A percentile compares a stretch with the other conserved stretches of the same genome.
Conservation (phyloP, 2,888 invertebrate species). For the Drosophila ustulata region DNA sequence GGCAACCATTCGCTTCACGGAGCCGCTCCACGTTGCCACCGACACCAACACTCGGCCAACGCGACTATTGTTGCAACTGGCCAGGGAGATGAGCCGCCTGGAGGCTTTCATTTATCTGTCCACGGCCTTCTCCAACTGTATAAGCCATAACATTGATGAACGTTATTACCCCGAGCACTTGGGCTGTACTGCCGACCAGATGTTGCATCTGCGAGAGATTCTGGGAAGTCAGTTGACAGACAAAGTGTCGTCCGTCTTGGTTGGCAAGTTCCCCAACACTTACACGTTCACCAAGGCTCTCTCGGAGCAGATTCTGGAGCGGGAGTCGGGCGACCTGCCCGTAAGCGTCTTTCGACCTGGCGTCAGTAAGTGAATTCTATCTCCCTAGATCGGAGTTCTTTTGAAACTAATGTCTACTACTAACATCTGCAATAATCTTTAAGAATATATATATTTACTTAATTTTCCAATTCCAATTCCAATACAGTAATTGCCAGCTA, state of each 20-base stretch:
- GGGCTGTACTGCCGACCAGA: slow-evolving; percentile 80
- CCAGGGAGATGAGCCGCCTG: slow-evolving; percentile 86
- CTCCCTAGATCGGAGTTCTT: not conserved
- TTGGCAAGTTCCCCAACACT: slow-evolving; percentile 87
- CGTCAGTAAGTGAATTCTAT: slow-evolving; percentile 86
- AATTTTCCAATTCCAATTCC: too few species aligned
- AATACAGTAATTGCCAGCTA: slow-evolving; percentile 81
- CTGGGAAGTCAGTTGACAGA: slow-evolving; percentile 83
- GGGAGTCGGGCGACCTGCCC: slow-evolving; percentile 87
- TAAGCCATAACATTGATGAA: slow-evolving; percentile 83
- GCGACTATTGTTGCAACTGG: slow-evolving; percentile 88
- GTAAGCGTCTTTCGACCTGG: slow-evolving; percentile 89
- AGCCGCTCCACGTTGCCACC: slow-evolving; percentile 88
- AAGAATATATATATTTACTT: too few species aligned
- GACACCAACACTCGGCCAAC: slow-evolving; percentile 90
- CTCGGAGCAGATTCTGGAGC: slow-evolving; percentile 88
- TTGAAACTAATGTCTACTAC: too few species aligned
- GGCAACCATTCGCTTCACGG: slow-evolving; percentile 93
- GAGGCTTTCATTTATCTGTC: slow-evolving; percentile 88
- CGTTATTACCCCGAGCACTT: slow-evolving; percentile 82
- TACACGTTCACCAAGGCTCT: slow-evolving; percentile 91
- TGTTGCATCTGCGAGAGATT: slow-evolving; percentile 78
- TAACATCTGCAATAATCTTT: too few species aligned
- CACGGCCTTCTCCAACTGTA: slow-evolving; percentile 89
- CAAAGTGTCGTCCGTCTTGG: slow-evolving; percentile 71